Conservation (phyloP, 1,140 invertebrate species). For the Pseudomyrmex pallidus region DNA sequence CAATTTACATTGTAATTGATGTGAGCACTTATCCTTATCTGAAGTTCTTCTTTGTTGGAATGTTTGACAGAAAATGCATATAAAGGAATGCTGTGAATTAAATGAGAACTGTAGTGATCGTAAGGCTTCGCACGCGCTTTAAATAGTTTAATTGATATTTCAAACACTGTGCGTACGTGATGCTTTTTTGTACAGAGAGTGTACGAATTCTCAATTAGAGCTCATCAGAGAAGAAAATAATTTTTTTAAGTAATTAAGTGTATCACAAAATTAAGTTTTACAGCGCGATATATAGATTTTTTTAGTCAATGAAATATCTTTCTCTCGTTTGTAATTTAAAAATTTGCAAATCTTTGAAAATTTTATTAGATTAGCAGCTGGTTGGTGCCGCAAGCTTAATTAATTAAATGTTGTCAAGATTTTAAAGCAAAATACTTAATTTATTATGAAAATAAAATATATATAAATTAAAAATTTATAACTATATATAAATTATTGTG, state of each 20-base stretch:
- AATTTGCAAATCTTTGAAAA: too few species aligned
- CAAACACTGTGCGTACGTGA: slow-evolving; percentile 25
- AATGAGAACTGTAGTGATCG: slow-evolving; percentile 34
- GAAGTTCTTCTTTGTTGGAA: slow-evolving; percentile 61
- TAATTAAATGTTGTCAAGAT: too few species aligned
- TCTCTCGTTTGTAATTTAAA: too few species aligned
- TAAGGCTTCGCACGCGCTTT: slow-evolving; percentile 68
- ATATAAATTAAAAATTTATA: too few species aligned
- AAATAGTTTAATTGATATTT: slow-evolving; percentile 46
- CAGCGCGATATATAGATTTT: too few species aligned
- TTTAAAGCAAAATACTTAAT: background rate
- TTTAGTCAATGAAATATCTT: too few species aligned
- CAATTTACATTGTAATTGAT: slow-evolving; percentile 25
- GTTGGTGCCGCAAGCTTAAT: too few species aligned
- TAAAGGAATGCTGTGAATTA: slow-evolving; percentile 34
- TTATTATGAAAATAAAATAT: background rate
- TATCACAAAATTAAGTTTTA: background rate
- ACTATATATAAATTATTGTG: too few species aligned
- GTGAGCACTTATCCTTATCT: slow-evolving; percentile 74
- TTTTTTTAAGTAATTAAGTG: slow-evolving; percentile 1
- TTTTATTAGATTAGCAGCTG: too few species aligned
- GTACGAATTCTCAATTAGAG: slow-evolving; percentile 4
- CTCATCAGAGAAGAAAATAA: background rate
- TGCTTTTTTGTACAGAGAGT: background rate
- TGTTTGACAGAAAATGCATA: slow-evolving; percentile 3